Evolutionary conservation across 2,888 invertebrate genomes (phyloP).

Genomic region (Aproaerema taeniolella): DNA sequence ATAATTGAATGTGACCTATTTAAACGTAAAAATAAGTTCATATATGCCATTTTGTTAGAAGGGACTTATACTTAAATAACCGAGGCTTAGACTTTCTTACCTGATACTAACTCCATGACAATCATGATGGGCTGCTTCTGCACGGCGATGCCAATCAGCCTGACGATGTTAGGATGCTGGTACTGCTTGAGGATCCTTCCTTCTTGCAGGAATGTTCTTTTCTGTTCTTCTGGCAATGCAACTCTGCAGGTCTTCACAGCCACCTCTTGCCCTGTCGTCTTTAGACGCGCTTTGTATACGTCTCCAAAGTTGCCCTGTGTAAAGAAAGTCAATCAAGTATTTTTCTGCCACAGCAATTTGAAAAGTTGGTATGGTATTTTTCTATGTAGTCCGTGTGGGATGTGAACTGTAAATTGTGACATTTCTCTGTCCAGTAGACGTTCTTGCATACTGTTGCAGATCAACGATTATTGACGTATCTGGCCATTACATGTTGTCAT

Average conservation of each 20-base stretch:
- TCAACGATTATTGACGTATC: no score
- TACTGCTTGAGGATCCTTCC: constrained; percentile 97
- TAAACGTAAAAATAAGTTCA: no score
- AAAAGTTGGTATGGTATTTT: no score
- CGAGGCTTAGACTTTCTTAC: constrained; percentile 45
- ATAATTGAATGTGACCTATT: no score
- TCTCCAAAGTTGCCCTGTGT: constrained; percentile 97
- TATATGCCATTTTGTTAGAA: no score
- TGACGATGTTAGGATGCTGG: constrained; percentile 97
- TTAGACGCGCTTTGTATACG: constrained; percentile 93
- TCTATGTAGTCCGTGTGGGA: no score
- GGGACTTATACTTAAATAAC: no score
- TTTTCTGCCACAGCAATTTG: no score
- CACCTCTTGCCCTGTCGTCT: constrained; percentile 89
- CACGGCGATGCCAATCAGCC: constrained; percentile 97
- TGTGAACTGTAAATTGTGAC: no score
- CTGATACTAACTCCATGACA: constrained; percentile 97
- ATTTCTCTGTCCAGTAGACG: no score
- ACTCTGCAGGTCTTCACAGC: constrained; percentile 97
- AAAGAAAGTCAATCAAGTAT: background rate
- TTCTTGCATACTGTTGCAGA: no score
- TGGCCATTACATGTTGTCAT: no score
- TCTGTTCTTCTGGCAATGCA: constrained; percentile 94
- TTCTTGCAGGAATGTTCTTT: constrained; percentile 96
- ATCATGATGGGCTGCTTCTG: constrained; percentile 99